These are phyloP conservation scores for Orchesellides sinensis DNA, from an alignment of 2,888 invertebrate genomes.

Conservation along the genomic window DNA sequence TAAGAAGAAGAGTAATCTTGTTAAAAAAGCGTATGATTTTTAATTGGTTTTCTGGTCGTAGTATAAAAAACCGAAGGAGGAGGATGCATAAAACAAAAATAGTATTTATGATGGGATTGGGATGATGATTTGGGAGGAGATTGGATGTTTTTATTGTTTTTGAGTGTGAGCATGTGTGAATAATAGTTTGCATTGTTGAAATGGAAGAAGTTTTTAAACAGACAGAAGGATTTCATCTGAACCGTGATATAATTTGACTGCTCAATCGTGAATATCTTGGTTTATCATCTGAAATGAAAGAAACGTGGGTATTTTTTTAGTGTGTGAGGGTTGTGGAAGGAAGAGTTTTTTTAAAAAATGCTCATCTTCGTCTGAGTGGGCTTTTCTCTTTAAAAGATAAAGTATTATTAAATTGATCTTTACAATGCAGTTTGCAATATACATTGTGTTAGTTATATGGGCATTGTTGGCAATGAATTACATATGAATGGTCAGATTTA, in stretches of 20 bases:
- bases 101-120: too few species aligned
- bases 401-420: neutral
- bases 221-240: neutral
- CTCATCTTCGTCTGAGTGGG: neutral
- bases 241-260: slow-evolving; percentile 59
- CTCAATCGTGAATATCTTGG: slow-evolving; percentile 60
- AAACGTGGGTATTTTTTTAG: neutral
- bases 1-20: too few species aligned
- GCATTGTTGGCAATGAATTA: neutral
- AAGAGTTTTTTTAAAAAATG: neutral
- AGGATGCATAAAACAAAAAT: neutral
- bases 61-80: too few species aligned
- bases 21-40: too few species aligned
- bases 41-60: too few species aligned
- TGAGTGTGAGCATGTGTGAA: neutral
- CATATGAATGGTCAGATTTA: neutral
- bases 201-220: neutral
- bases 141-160: too few species aligned
- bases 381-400: neutral
- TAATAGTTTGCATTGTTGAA: neutral
- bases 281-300: slow-evolving; percentile 19
- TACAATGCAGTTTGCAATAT: neutral
- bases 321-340: too few species aligned
- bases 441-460: neutral
- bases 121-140: too few species aligned